Evolutionary conservation across 2,113 vertebrate species (phyloP).

Genomic region (Psophia crepitans): DNA sequence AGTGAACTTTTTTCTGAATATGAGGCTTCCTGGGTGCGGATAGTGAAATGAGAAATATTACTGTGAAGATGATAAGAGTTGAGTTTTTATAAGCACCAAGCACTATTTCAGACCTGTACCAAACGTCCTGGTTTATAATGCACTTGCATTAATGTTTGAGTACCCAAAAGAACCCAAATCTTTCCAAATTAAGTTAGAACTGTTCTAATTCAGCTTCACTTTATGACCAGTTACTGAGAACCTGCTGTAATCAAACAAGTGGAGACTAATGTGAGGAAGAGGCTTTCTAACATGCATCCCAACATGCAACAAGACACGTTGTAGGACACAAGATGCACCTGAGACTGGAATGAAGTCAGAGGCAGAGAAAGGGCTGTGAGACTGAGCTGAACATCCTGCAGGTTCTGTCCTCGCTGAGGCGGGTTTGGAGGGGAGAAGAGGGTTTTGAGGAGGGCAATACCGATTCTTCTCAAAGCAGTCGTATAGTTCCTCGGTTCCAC

Average conservation of each 20-base stretch:
- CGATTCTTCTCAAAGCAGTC: neutral
- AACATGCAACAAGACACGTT: neutral
- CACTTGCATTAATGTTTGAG: neutral
- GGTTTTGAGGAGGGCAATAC: neutral
- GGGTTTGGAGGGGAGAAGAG: neutral
- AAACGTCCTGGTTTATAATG: neutral
- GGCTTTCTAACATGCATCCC: neutral
- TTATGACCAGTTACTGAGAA: neutral
- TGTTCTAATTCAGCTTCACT: neutral
- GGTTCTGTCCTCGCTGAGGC: neutral
- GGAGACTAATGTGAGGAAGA: neutral
- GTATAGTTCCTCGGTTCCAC: neutral
- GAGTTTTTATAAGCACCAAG: neutral
- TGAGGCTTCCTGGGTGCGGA: neutral
- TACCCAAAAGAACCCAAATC: fast-evolving
- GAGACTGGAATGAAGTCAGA: neutral
- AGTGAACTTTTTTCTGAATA: neutral
- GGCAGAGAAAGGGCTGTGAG: neutral
- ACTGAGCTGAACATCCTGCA: neutral
- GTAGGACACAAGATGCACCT: neutral
- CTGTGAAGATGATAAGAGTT: neutral
- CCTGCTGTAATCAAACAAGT: neutral
- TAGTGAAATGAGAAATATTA: neutral
- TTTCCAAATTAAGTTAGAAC: neutral
- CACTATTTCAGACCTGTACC: neutral